These are phyloP conservation scores for Lagenorhynchus albirostris DNA, from an alignment of 2,113 vertebrate species.

Conservation along the genomic window DNA sequence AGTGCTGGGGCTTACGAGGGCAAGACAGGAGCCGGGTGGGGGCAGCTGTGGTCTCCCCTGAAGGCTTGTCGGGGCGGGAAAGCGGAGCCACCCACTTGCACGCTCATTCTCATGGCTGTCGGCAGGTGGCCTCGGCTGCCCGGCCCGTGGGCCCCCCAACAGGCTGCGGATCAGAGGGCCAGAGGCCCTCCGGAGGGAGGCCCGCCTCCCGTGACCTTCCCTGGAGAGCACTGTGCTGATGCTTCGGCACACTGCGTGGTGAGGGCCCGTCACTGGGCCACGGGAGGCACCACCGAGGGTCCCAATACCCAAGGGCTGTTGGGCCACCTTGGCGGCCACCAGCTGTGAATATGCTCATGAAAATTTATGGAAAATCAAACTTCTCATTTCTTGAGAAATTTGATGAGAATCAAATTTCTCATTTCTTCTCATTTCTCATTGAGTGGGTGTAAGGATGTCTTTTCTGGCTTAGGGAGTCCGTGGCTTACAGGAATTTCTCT, in stretches of 20 bases:
- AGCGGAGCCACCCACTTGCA: not conserved
- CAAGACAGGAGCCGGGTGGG: not conserved
- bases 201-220: not conserved
- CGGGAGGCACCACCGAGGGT: not conserved
- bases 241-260: rapidly evolving
- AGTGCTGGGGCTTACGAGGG: not conserved
- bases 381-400: not conserved
- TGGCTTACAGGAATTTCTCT: not conserved
- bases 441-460: not conserved
- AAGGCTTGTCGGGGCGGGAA: not conserved
- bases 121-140: not conserved
- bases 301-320: too few species aligned
- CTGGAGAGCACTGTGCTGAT: rapidly evolving
- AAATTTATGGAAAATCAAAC: not conserved
- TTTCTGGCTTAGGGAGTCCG: not conserved
- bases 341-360: not conserved
- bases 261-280: too few species aligned
- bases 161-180: not conserved
- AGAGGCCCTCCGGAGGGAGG: not conserved
- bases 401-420: not conserved
- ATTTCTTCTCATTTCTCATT: not conserved
- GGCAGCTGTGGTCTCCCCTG: not conserved
- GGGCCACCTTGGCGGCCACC: not conserved
- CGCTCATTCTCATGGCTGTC: not conserved
- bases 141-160: not conserved